Base-by-base conservation (phyloP, 2,113 vertebrate species). In the Mungos mungo region DNA sequence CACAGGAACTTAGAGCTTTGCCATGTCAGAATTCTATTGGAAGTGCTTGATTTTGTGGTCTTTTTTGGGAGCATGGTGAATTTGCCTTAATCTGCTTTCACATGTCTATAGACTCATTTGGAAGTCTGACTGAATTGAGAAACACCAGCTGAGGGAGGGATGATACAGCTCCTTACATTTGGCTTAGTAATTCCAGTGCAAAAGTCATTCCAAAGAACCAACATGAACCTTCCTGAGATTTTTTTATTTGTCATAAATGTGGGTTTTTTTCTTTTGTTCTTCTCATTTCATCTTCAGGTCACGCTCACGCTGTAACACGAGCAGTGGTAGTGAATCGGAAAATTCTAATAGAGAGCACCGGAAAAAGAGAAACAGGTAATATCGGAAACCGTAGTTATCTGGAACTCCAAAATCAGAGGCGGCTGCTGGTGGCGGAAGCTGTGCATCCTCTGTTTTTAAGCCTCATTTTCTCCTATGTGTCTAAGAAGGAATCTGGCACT, bases 241-340 rank as follows among this genome's bases (percentile, higher is more conserved):
- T 92, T 77, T 10, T 47, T 47, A 1, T 95, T 54, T 83, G 35
- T 91, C 90, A 33, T 85, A 76, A 89, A 88, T 57, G 14, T 68
- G 4, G 1, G 3, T 71, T 96, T 76, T 57, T 88, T 45, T 29
- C 19, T 13, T 76, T 71, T 50, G 3, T 81, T 33, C n/a, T 96
- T 95, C 31, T 93, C 92, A 84, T 96, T 65, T 97, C 27, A 14
- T 90, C 90, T 97, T 7, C 93, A 99, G 99, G 94, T 99, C 99
- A 10, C 99, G 99, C 69, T 99, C 99, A 88, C 99, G 99, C 91
- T 99, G 99, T 98, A 99, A 99, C 98, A 99, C 99, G 86, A 99
- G 99, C 98, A 99, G 99, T 72, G 99, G 99, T 47, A 99, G 99
- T 79, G 99, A 99, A 92, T 99, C 99, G 0, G 99, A 99, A 98